phyloP scores from a whole-genome alignment of 2,888 invertebrate genomes.

The Alcis repandata region DNA sequence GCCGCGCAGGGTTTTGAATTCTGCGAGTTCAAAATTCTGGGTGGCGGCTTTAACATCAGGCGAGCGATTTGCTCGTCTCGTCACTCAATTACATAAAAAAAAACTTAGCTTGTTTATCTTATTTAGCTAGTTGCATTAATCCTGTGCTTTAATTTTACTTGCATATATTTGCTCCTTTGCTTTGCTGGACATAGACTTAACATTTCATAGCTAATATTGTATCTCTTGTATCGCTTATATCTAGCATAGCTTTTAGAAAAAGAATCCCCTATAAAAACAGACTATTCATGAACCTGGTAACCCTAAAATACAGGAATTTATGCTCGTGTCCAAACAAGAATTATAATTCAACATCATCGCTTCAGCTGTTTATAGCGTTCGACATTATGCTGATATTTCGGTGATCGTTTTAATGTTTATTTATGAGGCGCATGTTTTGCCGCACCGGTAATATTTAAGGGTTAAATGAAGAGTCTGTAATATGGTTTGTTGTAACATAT shows the following conservation, averaged over 20 bases:
- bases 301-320: conserved; percentile 54
- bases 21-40: too few species aligned
- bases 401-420: conserved; percentile 43
- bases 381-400: conserved; percentile 41
- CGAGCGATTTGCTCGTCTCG: too few species aligned
- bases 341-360: conserved; percentile 54
- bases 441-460: conserved; percentile 17
- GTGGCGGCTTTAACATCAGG: too few species aligned
- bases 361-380: conserved; percentile 40
- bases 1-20: too few species aligned
- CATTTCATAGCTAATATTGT: too few species aligned
- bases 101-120: too few species aligned
- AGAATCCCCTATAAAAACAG: background rate
- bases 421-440: conserved; percentile 38
- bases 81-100: too few species aligned
- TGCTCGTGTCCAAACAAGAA: conserved; percentile 60
- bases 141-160: too few species aligned
- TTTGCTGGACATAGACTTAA: too few species aligned
- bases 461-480: conserved; percentile 15
- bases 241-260: background rate
- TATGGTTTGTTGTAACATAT: conserved; percentile 8
- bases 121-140: too few species aligned
- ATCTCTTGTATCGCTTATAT: too few species aligned
- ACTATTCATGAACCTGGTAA: background rate
- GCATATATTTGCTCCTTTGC: too few species aligned